Evolutionary conservation across 2,113 vertebrate genomes (phyloP), one percentile per base, ranked within the genome.

Genomic region (Siniperca knerii): DNA sequence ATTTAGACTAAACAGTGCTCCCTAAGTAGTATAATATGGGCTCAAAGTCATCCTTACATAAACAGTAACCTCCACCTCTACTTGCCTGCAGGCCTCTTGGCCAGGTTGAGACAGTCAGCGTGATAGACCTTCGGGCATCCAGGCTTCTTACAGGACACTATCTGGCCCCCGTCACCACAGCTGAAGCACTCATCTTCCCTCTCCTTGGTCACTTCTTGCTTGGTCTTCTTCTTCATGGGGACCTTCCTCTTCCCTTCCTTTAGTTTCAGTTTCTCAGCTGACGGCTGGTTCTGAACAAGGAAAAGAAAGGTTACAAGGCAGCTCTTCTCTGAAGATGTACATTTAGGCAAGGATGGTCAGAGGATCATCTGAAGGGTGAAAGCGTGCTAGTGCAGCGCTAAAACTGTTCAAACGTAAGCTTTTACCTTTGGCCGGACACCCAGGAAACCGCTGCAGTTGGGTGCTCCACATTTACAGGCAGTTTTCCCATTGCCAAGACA

Each of bases 51-150:
- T 50, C 50, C 10, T 29, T 4, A 64, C 12, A 16, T 9, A 20
- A 42, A 74, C 62, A 29, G 21, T 40, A 7, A n/a, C 44, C 29
- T 71, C 46, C 23, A 33, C 6, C 40, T 62, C 18, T 52, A 88
- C 93, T 87, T 85, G 97, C 98, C 98, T 97, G 98, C 98, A 80
- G 98, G 98, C 86, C 98, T 97, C 92, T 97, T 99, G 85, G 97
- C 97, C 88, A 99, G 93, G 95, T 98, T 98, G 93, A 99, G 97
- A 90, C 98, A 99, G 95, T 99, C 98, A 0, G 98, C 98, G 0
- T 99, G 98, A 92, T 99, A 99, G 79, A 99, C 98, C 90, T 99
- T 99, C 3, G 98, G 98, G 80, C 98, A 99, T 64, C 98, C 98
- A 0, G 97, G 96, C 84, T 97, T 99, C 95, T 99, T 99, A 88